Evolutionary conservation across 2,797 vertebrate species (phyloP), one percentile per base, ranked within the genome.

Genomic region (Pampus argenteus): DNA sequence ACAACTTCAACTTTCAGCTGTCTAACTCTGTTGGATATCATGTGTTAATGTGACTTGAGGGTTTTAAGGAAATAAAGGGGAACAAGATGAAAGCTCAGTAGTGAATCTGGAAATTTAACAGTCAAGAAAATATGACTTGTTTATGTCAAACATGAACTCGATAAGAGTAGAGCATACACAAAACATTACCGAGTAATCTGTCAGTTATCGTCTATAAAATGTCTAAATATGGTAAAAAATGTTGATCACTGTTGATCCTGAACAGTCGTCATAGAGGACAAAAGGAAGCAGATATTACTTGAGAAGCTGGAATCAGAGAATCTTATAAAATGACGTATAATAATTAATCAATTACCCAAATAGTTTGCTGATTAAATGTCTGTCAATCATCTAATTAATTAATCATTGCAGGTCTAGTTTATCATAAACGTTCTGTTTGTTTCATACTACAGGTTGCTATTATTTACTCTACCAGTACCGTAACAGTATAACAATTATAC

Each of bases 11-110:
- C 14, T 57, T 26, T 29, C 36, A 36, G 18, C 60, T 75, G 77
- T 83, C 85, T 76, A 26, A 79, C 2, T 50, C 47, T 9, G 70
- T 71, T 80, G 48, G 55, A 17, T 55, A 8, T 1, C 9, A 20
- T 2, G 66, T 1, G n/a, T 51, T 65, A 71, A 78, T 76, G 22
- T 7, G 51, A 55, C 34, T 50, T 26, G 73, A 87, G 34, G 36
- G 15, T 55, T 68, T 54, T 42, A 23, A 9, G 51, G 63, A 50
- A 78, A 67, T 10, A 15, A n/a, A n/a, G n/a, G 42, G 42, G 56
- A 64, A 26, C 9, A n/a, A 26, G 66, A 66, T 65, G 13, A 71
- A 64, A 59, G 25, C 44, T 81, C 42, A 38, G 34, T 3, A 15
- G 26, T 14, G 62, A 63, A 69, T 23, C 67, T 62, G 45, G 64